Percentiles rank a stretch among this genome's conserved stretches.
Conservation (phyloP, 1,140 invertebrate species). For the Semibalanus balanoides region DNA sequence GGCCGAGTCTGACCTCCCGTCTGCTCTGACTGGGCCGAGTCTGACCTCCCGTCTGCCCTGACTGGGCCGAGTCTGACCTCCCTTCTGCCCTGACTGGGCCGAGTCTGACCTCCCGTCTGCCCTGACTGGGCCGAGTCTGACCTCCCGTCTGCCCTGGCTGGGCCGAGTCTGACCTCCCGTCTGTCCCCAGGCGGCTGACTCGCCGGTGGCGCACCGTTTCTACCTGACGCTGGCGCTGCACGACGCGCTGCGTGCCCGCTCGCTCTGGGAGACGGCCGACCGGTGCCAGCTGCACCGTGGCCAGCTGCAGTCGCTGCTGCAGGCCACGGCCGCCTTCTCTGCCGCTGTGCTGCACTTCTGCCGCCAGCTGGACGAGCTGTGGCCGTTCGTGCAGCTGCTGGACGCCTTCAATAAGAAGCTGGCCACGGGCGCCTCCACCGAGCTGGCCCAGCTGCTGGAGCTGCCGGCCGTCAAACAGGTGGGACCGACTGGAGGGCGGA, state of each 20-base stretch:
- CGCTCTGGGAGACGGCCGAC: slow-evolving; percentile 52
- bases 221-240: slow-evolving; percentile 71
- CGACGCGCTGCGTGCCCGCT: slow-evolving; percentile 55
- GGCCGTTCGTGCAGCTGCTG: slow-evolving; percentile 59
- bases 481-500: not conserved
- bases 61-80: no score
- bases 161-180: not conserved
- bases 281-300: slow-evolving; percentile 53
- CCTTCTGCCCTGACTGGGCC: no score
- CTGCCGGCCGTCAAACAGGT: slow-evolving; percentile 55
- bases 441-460: slow-evolving; percentile 66
- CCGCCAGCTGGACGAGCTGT: slow-evolving; percentile 43
- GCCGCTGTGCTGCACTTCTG: slow-evolving; percentile 31
- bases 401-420: slow-evolving; percentile 51
- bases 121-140: no score
- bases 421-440: slow-evolving; percentile 52
- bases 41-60: no score
- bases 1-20: no score
- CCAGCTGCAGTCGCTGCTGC: slow-evolving; percentile 45
- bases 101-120: no score
- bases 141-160: no score
- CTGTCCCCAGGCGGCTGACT: not conserved
- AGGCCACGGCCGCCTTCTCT: slow-evolving; percentile 30
- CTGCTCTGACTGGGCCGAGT: no score
- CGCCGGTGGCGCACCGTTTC: slow-evolving; percentile 51